Conservation (phyloP, 2,113 vertebrate genomes). For the Ctenodactylus gundi region DNA sequence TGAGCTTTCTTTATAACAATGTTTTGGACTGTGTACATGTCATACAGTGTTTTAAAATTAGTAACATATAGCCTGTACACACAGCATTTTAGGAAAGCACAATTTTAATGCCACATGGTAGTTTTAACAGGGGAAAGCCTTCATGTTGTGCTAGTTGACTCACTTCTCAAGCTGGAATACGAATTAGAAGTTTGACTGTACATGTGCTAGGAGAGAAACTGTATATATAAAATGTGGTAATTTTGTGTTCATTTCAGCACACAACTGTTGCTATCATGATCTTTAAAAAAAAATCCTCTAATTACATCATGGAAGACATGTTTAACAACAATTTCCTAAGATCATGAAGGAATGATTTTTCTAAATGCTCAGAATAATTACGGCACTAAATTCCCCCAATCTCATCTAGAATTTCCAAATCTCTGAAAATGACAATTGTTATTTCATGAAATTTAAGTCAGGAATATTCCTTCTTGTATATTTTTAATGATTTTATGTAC, state of each 20-base stretch:
- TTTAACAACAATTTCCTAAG: background rate
- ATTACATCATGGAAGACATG: background rate
- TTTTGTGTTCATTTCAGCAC: slow-evolving; percentile 22
- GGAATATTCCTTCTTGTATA: background rate
- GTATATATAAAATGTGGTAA: background rate
- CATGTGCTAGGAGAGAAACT: background rate
- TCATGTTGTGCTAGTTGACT: background rate
- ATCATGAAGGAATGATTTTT: background rate
- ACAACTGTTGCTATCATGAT: background rate
- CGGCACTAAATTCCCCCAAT: background rate
- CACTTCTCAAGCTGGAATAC: slow-evolving; percentile 2
- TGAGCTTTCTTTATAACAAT: background rate
- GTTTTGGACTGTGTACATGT: background rate
- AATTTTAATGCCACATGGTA: background rate
- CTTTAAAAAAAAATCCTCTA: background rate
- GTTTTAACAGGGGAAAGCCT: background rate
- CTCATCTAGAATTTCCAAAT: background rate
- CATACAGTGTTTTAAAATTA: background rate
- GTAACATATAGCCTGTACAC: background rate
- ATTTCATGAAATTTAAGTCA: slow-evolving; percentile 38
- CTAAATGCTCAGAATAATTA: background rate
- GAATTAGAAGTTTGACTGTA: background rate
- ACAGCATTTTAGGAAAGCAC: background rate
- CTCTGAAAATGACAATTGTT: background rate
- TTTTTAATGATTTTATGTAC: background rate